Base-by-base conservation (phyloP, 2,797 vertebrate genomes). In the Orestias chungarensis region DNA sequence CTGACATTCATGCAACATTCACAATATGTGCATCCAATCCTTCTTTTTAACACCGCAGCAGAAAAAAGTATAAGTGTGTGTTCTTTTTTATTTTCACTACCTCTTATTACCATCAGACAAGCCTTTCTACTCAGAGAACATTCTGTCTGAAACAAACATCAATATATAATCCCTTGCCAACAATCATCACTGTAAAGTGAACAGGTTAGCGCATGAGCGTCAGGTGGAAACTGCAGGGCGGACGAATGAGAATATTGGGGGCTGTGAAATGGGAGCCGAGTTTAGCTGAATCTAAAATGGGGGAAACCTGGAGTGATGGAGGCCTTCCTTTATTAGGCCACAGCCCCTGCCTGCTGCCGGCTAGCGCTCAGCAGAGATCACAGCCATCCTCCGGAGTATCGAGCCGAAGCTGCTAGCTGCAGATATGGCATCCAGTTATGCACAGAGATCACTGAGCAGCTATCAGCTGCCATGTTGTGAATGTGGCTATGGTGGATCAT, bases 1-100 rank as follows among this genome's bases (percentile, higher is more conserved):
- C 87, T 90, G 89, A 93, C 85, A 59, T 89, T 88, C 92, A 93
- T 94, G 81, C 89, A 94, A 91, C 88, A 92, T 93, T 94, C 73
- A 94, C 90, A 82, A 82, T 87, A 91, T 89, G 88, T 88, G 90
- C 86, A 81, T 85, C 76, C 65, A 70, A 82, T 78, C 71, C 82
- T 80, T 68, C 84, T 91, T 86, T 89, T 86, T 89, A 87, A 84
- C 83, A 81, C 76, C 68, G 71, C 61, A 43, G 67, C 29, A 72
- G n/a, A 65, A 74, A 64, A 76, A 66, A 62, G 31, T 49, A 49
- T 70, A 82, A n/a, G 25, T 25, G 3, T 9, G 1, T 71, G n/a
- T n/a, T n/a, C n/a, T n/a, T n/a, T 73, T 70, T 68, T 64, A 50
- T 68, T 33, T 15, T 52, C 43, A 49, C 38, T 12, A 20, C 25